These are phyloP conservation scores for Drosophila pegasa DNA, from an alignment of 2,888 invertebrate genomes.

Conservation along the genomic window DNA sequence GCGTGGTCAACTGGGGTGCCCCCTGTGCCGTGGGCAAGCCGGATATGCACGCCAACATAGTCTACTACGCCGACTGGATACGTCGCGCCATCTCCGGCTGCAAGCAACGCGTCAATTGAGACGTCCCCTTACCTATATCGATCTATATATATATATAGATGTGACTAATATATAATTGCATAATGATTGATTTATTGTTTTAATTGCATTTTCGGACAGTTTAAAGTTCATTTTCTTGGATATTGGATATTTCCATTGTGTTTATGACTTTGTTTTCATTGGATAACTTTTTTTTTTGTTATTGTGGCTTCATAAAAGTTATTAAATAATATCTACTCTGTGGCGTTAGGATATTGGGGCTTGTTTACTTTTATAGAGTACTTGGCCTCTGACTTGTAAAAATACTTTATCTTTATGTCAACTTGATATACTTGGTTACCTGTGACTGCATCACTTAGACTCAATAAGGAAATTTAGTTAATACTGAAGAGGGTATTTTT, in stretches of 20 bases:
- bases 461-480: not conserved
- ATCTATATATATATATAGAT: not conserved
- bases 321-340: slow-evolving; percentile 4
- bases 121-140: not conserved
- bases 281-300: not conserved
- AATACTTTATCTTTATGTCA: not conserved
- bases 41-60: slow-evolving; percentile 77
- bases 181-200: not conserved
- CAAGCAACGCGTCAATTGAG: slow-evolving; percentile 46
- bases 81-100: slow-evolving; percentile 55
- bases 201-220: slow-evolving; percentile 7
- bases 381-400: not conserved
- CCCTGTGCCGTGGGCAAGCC: slow-evolving; percentile 79
- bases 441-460: not conserved
- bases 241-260: slow-evolving; percentile 6
- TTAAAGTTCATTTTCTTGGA: not conserved
- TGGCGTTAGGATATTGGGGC: not conserved
- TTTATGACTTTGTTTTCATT: slow-evolving; percentile 50
- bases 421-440: not conserved
- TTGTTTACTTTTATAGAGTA: not conserved
- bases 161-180: not conserved
- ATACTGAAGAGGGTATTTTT: not conserved
- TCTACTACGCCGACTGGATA: slow-evolving; percentile 78
- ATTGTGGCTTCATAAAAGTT: slow-evolving; percentile 11
- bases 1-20: slow-evolving; percentile 80